phyloP scores from a whole-genome alignment of 2,797 vertebrate genomes.

The Parambassis ranga region DNA sequence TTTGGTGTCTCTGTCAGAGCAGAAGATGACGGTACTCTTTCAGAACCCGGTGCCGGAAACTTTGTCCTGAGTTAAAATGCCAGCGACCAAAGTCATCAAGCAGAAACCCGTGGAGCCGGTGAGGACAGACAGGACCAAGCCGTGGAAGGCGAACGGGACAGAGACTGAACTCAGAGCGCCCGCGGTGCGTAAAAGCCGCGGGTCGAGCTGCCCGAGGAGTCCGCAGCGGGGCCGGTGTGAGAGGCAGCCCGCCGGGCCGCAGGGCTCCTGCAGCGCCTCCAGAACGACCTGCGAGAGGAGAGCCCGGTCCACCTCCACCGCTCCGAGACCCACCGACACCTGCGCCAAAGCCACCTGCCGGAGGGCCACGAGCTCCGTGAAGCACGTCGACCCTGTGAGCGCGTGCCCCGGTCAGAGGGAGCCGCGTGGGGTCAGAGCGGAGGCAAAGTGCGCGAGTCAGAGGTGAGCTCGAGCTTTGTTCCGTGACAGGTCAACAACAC shows the following conservation, averaged over 20 bases:
- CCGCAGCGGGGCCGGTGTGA: conserved; percentile 13
- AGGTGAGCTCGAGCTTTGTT: no score
- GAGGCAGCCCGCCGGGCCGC: background rate
- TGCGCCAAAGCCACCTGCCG: background rate
- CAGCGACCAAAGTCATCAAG: conserved; percentile 43
- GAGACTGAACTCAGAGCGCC: background rate
- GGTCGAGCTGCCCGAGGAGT: conserved; percentile 53
- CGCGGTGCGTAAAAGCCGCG: conserved; percentile 40
- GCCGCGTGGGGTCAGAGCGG: background rate
- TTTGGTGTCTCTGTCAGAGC: background rate
- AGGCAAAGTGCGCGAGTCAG: background rate
- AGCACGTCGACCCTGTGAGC: background rate
- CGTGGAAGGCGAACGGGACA: background rate
- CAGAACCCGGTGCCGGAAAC: background rate
- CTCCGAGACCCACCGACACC: background rate
- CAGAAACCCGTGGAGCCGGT: conserved; percentile 29
- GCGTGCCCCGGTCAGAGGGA: background rate
- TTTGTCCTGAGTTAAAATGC: conserved; percentile 38
- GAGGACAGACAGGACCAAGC: background rate
- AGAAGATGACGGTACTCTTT: conserved; percentile 6
- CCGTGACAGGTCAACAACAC: no score
- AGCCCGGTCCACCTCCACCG: conserved; percentile 34
- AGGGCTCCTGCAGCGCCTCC: background rate
- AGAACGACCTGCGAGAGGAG: conserved; percentile 15
- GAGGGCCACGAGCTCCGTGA: background rate